These are phyloP conservation scores for Thereuonema tuberculata DNA, from an alignment of 1,140 invertebrate genomes.

Conservation along the genomic window DNA sequence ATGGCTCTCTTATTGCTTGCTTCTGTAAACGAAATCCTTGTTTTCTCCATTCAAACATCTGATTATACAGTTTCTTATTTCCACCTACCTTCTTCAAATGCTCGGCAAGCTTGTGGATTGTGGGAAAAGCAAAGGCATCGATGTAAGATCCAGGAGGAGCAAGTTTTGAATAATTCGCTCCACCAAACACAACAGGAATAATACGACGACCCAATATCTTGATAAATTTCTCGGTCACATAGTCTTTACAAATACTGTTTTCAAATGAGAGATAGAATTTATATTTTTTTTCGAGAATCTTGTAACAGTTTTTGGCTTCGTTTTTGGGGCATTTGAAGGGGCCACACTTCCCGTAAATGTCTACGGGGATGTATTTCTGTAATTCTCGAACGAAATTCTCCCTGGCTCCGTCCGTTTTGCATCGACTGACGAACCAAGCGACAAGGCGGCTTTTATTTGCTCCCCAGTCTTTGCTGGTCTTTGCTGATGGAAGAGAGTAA, in stretches of 20 bases:
- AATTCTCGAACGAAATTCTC: constrained; percentile 42
- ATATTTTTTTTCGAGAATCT: constrained; percentile 27
- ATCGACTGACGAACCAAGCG: constrained; percentile 51
- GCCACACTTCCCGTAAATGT: constrained; percentile 53
- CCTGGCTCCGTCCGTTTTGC: constrained; percentile 37
- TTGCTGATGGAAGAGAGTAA: constrained; percentile 42
- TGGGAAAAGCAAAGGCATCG: constrained; percentile 23
- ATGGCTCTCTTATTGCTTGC: not conserved
- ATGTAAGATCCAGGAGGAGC: constrained; percentile 33
- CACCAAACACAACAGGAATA: constrained; percentile 30
- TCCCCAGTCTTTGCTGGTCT: constrained; percentile 25
- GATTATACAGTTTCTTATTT: constrained; percentile 22
- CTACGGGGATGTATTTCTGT: constrained; percentile 40
- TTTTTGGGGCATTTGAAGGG: not conserved
- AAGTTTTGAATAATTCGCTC: constrained; percentile 27
- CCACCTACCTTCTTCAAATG: constrained; percentile 20
- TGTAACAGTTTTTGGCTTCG: constrained; percentile 17
- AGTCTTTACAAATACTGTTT: constrained; percentile 34
- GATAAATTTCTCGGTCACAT: constrained; percentile 40
- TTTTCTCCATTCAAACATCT: not conserved
- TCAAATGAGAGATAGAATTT: constrained; percentile 36
- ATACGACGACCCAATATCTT: constrained; percentile 35
- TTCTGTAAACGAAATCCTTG: not conserved
- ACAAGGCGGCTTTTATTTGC: constrained; percentile 21
- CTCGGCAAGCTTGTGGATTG: constrained; percentile 21